phyloP scores from a whole-genome alignment of 2,797 vertebrate species.

The Bucorvus abyssinicus region DNA sequence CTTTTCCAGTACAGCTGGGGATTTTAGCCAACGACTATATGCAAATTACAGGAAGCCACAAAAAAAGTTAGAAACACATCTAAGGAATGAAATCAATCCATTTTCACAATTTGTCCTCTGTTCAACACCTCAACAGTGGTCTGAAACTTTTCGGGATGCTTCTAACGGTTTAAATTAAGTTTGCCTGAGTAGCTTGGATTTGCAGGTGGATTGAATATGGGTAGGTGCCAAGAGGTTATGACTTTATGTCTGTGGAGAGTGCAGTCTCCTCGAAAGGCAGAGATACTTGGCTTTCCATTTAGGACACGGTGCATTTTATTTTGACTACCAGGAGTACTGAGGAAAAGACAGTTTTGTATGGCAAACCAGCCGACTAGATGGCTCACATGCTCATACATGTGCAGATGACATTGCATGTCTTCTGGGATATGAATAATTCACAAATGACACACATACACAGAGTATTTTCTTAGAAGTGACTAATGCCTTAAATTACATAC shows the following conservation, averaged over 20 bases:
- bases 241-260: background rate
- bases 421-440: constrained; percentile 8
- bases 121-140: background rate
- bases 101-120: background rate
- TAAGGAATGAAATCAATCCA: background rate
- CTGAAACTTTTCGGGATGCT: background rate
- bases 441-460: background rate
- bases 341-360: background rate
- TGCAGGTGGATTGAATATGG: background rate
- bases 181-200: background rate
- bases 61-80: background rate
- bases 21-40: background rate
- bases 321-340: background rate
- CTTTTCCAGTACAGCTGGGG: background rate
- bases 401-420: background rate
- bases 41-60: constrained; percentile 21
- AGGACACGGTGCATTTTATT: background rate
- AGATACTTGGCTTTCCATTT: background rate
- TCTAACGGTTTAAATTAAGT: background rate
- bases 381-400: background rate
- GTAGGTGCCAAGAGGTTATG: background rate
- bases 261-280: background rate
- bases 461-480: constrained; percentile 1
- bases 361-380: background rate
- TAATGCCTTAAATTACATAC: constrained; percentile 24